Evolutionary conservation across 2,888 invertebrate species (phyloP), one percentile per base, ranked within the genome.

Genomic region (Parthenolecanium corni): DNA sequence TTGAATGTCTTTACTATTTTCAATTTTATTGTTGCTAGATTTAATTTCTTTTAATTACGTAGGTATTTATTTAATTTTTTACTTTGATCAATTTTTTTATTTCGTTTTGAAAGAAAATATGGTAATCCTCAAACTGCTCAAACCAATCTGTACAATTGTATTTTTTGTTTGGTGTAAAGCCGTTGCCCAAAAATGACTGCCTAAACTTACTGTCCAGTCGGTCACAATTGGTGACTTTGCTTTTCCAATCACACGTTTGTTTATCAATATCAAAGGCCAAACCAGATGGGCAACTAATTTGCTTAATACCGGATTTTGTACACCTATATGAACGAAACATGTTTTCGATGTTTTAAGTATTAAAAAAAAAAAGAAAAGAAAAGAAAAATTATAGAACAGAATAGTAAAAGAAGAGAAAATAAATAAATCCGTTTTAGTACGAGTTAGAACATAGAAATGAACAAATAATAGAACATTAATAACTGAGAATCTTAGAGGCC

Each of bases 171-270:
- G 31, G 20, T 31, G 49, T 53, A 47, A 49, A 36, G 20, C 58
- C 58, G 58, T 58, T 49, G 58, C 49, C 58, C 58, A 49, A 58
- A 58, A 36, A 47, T 36, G 49, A 58, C 49, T 46, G 38, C 58
- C 58, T 49, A 58, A 66, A 70, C 91, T 91, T 89, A 93, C 92
- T 92, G 85, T 92, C 91, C 78, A 90, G 82, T 80, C 85, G 86
- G 82, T 90, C 87, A 85, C 92, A 93, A 85, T 87, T 92, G 82
- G 81, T 84, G 82, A 93, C 93, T 85, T 92, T 90, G 82, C 89
- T 90, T 84, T 91, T 92, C 93, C 93, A 93, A 84, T 93, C 91
- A 81, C 93, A 93, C 77, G 92, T 93, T 82, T 93, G 93, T 83
- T 91, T 92, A 81, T 89, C 87, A 81, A 93, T 85, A 84, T 93